A percentile compares a stretch with the other conserved stretches of the same genome.
These are phyloP conservation scores for Epirrita christyi DNA, from an alignment of 2,888 invertebrate species.

Conservation along the genomic window DNA sequence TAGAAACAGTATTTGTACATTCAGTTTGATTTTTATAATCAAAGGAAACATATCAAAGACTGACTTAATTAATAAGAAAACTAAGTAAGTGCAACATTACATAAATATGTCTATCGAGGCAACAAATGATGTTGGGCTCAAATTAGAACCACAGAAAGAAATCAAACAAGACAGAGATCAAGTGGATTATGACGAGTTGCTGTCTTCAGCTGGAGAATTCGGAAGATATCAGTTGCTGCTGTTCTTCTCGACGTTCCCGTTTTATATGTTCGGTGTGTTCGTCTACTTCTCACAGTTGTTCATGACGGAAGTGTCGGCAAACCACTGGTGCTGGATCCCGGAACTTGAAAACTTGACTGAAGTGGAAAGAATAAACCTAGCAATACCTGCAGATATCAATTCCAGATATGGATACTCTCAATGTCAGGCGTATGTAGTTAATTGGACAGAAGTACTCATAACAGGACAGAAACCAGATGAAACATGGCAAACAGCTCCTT, in stretches of 20 bases:
- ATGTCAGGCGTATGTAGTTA: constrained; percentile 54
- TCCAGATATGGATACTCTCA: constrained; percentile 59
- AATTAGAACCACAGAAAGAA: constrained; percentile 23
- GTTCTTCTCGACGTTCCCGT: constrained; percentile 48
- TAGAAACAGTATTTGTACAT: neutral
- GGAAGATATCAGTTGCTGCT: constrained; percentile 48
- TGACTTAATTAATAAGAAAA: constrained; percentile 3
- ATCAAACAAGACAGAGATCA: constrained; percentile 29
- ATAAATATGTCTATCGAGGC: constrained; percentile 35
- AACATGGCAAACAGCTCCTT: constrained; percentile 54
- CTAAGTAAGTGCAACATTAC: neutral
- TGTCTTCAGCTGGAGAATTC: constrained; percentile 50
- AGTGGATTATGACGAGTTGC: constrained; percentile 47
- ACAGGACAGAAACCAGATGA: constrained; percentile 46
- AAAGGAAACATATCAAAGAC: constrained; percentile 15
- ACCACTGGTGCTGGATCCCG: constrained; percentile 55
- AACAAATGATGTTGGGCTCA: constrained; percentile 15
- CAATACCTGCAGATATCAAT: constrained; percentile 45
- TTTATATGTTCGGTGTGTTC: constrained; percentile 48
- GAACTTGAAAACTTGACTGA: constrained; percentile 48
- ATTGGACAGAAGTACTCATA: constrained; percentile 58
- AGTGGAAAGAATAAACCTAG: constrained; percentile 42
- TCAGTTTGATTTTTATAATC: constrained; percentile 17
- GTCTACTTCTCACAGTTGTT: constrained; percentile 49
- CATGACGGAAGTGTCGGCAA: constrained; percentile 48